Percentiles rank a stretch among this genome's conserved stretches.
Evolutionary conservation across 2,888 invertebrate genomes (phyloP).

Genomic region (Drosophila pseudotakahashii): DNA sequence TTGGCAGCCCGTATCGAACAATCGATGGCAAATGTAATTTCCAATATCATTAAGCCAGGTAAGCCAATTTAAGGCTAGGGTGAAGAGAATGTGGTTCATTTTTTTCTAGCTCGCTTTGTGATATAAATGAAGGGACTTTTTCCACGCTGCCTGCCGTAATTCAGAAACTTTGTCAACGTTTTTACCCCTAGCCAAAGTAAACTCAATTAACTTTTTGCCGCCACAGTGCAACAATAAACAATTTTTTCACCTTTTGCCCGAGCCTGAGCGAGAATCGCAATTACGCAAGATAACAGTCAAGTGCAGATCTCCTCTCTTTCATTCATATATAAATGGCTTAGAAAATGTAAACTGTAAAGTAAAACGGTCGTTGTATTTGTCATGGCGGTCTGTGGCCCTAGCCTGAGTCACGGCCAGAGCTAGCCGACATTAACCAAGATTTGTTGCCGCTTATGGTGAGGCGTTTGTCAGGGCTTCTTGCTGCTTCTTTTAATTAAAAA

Average conservation of each 20-base stretch:
- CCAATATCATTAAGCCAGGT: conserved; percentile 63
- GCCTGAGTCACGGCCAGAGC: conserved; percentile 45
- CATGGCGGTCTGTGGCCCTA: conserved; percentile 54
- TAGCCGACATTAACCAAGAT: conserved; percentile 75
- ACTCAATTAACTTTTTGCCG: conserved; percentile 79
- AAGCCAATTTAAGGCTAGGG: conserved; percentile 47
- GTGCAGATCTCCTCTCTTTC: conserved; percentile 55
- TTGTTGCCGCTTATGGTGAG: conserved; percentile 69
- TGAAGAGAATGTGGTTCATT: conserved; percentile 9
- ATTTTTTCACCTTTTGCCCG: conserved; percentile 58
- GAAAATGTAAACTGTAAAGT: conserved; percentile 68
- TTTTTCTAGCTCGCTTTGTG: conserved; percentile 58
- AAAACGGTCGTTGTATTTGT: conserved; percentile 65
- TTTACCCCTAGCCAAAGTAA: conserved; percentile 73
- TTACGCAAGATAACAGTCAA: conserved; percentile 76
- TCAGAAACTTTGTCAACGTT: conserved; percentile 78
- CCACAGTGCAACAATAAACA: conserved; percentile 70
- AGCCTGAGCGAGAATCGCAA: conserved; percentile 58
- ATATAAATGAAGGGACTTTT: conserved; percentile 59
- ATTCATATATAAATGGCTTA: conserved; percentile 73
- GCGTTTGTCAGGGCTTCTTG: conserved; percentile 64
- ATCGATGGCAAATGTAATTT: conserved; percentile 59
- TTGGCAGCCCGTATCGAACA: conserved; percentile 56
- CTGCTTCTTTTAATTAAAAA: conserved; percentile 74
- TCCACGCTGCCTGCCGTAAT: conserved; percentile 53